These are phyloP conservation scores for Cataglyphis altisquamis DNA, from an alignment of 2,888 invertebrate species.

Conservation along the genomic window DNA sequence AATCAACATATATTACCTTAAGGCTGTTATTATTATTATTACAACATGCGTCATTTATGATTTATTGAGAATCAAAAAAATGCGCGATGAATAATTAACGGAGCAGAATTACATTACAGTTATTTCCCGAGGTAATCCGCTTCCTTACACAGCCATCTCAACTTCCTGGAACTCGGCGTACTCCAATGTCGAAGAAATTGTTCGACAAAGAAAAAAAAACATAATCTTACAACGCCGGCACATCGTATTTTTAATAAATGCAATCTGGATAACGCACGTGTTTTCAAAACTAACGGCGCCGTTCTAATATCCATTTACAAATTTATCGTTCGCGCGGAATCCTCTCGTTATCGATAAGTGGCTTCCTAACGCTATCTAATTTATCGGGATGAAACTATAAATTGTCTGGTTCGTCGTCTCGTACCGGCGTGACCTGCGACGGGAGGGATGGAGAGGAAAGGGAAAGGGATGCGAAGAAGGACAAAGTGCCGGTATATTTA, in stretches of 20 bases:
- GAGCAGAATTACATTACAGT: slow-evolving; percentile 14
- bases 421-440: slow-evolving; percentile 39
- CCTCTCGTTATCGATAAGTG: slow-evolving; percentile 65
- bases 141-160: slow-evolving; percentile 14
- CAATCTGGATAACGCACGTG: not conserved
- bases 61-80: slow-evolving; percentile 10
- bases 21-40: not conserved
- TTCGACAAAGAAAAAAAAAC: not conserved
- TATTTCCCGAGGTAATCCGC: slow-evolving; percentile 21
- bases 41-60: not conserved
- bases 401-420: slow-evolving; percentile 54
- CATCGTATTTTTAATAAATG: slow-evolving; percentile 20
- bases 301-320: slow-evolving; percentile 35
- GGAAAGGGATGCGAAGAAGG: slow-evolving; percentile 65
- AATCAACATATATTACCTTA: not conserved
- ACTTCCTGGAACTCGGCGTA: slow-evolving; percentile 13
- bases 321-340: slow-evolving; percentile 35
- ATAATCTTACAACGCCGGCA: not conserved
- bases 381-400: slow-evolving; percentile 70
- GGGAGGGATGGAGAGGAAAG: not conserved
- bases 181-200: not conserved
- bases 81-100: slow-evolving; percentile 14
- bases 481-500: slow-evolving; percentile 78
- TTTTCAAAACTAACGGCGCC: slow-evolving; percentile 17
- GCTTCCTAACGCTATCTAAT: slow-evolving; percentile 60